Conservation (phyloP, 2,113 vertebrate genomes). For the Sarotherodon lohbergeri region DNA sequence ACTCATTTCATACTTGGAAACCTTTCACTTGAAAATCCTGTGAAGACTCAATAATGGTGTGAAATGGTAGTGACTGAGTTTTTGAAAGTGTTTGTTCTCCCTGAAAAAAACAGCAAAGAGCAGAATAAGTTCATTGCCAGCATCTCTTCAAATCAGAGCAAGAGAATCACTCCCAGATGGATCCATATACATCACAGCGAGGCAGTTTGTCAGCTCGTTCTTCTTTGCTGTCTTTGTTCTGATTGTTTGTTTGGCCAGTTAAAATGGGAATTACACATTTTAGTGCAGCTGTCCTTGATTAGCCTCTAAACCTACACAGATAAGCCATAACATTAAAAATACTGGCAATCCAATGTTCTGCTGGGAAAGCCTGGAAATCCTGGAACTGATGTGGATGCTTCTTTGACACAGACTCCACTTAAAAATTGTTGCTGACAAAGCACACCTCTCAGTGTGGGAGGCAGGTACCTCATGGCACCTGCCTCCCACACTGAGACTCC, state of each 20-base stretch:
- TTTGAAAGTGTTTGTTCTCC: neutral
- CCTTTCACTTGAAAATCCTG: neutral
- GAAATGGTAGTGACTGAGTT: neutral
- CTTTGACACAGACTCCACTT: neutral
- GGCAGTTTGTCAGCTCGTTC: neutral
- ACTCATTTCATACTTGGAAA: neutral
- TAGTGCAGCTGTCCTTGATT: neutral
- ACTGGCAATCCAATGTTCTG: neutral
- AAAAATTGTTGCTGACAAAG: accelerated
- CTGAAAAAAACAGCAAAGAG: neutral
- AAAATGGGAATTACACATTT: neutral
- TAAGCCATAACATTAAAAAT: neutral
- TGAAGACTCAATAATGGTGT: neutral
- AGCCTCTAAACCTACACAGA: neutral
- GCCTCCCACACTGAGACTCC: accelerated
- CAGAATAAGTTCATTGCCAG: neutral
- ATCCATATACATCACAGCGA: neutral
- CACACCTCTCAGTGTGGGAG: neutral
- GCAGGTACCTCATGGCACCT: neutral
- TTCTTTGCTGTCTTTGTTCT: neutral
- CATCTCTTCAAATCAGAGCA: neutral
- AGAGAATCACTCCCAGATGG: conserved; percentile 39
- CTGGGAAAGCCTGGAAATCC: neutral
- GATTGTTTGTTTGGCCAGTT: conserved; percentile 11
- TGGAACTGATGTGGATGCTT: neutral